Base-by-base conservation (phyloP, 2,888 invertebrate genomes). In the Syrista parreyssii region DNA sequence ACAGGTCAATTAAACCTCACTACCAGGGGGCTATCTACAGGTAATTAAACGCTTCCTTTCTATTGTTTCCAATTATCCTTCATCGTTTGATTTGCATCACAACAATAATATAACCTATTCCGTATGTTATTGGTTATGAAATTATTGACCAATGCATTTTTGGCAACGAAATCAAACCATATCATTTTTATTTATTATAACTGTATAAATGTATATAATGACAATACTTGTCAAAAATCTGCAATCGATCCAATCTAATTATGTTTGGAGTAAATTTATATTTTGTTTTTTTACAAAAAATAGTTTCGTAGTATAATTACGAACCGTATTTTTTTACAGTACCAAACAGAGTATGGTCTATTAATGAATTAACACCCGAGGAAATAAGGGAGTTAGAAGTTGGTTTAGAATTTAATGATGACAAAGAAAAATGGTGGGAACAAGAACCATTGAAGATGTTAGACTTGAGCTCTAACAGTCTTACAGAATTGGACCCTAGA, bases 1-100 rank as follows among this genome's bases (percentile, higher is more conserved):
- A 95, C 95, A 82, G 98, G 98, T 32, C 94, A 95, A 84, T 92
- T 98, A 71, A 96, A 96, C 92, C 93, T 98, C 84, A 94, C 96
- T 78, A 95, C 95, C 82, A 94, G 94, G 88, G 96, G 95, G 85
- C 92, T 97, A 83, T 93, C 94, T 74, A 93, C 94, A 92, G 96
- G 98, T 96, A 92, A 90, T 90, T 85, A 81, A 79, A 33, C 74
- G 68, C 79, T 80, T 35, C 75, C 76, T 79, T 69, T 79, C 40
- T 11, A 40, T 15, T 68, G 55, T 78, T 75, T 75, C 30, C 9
- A 12, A 73, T 78, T 12, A 68, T 35, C 32, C 31, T 72, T 68
- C 11, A 68, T 74, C n/a, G 9, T 40, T n/a, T 33, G 12, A 12
- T 36, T 32, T 73, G 34, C 33, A 33, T 33, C 12, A 31, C 6